phyloP scores from a whole-genome alignment of 2,888 invertebrate species.

The Beris morrisii region DNA sequence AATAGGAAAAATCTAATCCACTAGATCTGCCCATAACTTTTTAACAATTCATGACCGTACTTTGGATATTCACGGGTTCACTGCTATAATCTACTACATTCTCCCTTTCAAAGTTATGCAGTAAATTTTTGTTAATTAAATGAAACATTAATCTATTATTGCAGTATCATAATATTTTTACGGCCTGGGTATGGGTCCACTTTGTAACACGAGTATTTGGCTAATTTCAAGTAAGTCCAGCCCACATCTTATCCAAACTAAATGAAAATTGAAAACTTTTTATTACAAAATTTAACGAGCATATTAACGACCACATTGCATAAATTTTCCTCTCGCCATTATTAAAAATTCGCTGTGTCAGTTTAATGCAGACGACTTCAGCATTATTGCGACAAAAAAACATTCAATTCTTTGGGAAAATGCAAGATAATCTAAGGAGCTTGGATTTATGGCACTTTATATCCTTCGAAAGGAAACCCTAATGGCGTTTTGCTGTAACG shows the following conservation, averaged over 20 bases:
- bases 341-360: conserved; percentile 15
- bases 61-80: too few species aligned
- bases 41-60: too few species aligned
- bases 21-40: too few species aligned
- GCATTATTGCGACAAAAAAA: background rate
- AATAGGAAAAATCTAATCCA: too few species aligned
- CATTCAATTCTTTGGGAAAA: conserved; percentile 17
- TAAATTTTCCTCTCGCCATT: background rate
- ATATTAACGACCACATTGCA: conserved; percentile 18
- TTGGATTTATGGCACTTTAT: conserved; percentile 26
- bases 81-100: too few species aligned
- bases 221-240: too few species aligned
- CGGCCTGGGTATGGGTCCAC: too few species aligned
- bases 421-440: conserved; percentile 12
- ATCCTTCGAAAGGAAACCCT: conserved; percentile 15
- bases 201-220: too few species aligned
- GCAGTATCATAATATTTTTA: too few species aligned
- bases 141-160: too few species aligned
- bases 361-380: conserved; percentile 5
- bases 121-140: too few species aligned
- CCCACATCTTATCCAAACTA: background rate
- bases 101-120: too few species aligned
- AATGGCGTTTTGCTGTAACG: conserved; percentile 8
- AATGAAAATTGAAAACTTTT: conserved; percentile 10
- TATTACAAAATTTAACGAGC: conserved; percentile 18